Evolutionary conservation across 1,140 invertebrate genomes (phyloP).

Genomic region (Caenorhabditis tropicalis): DNA sequence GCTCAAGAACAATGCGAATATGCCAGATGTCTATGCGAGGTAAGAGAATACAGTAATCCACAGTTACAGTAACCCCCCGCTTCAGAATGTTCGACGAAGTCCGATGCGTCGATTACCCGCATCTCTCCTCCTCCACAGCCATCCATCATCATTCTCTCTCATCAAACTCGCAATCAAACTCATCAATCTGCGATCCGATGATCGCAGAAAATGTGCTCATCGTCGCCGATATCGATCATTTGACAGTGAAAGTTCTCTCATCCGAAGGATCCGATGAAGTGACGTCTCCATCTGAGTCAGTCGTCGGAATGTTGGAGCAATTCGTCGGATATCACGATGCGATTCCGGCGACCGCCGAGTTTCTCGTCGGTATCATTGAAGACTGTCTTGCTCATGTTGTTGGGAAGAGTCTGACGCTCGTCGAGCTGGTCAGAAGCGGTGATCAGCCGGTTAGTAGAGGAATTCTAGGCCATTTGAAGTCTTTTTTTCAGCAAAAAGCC

Average conservation of each 20-base stretch:
- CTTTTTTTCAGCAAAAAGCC: too few species aligned
- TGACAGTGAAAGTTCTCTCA: constrained; percentile 47
- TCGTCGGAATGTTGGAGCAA: constrained; percentile 61
- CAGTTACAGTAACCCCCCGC: background rate
- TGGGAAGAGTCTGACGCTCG: constrained; percentile 54
- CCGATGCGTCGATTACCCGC: background rate
- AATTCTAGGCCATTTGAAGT: too few species aligned
- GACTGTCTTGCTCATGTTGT: constrained; percentile 53
- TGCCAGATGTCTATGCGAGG: background rate
- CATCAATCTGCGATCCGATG: constrained; percentile 22
- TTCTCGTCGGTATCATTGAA: constrained; percentile 60
- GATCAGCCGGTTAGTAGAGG: constrained; percentile 44
- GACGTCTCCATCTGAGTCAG: constrained; percentile 58
- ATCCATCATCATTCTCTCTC: constrained; percentile 51
- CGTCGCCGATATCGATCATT: background rate
- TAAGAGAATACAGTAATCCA: background rate
- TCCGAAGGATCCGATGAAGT: constrained; percentile 48
- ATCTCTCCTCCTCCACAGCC: background rate
- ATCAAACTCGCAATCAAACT: background rate
- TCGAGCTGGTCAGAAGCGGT: constrained; percentile 55
- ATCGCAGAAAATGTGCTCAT: constrained; percentile 49
- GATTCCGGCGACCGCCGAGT: constrained; percentile 51
- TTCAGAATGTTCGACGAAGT: constrained; percentile 58
- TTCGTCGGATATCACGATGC: constrained; percentile 56
- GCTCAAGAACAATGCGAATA: background rate